A percentile compares a stretch with the other conserved stretches of the same genome.
Conservation (phyloP, 2,113 vertebrate species). For the Pseudolaguvia tuberculata region DNA sequence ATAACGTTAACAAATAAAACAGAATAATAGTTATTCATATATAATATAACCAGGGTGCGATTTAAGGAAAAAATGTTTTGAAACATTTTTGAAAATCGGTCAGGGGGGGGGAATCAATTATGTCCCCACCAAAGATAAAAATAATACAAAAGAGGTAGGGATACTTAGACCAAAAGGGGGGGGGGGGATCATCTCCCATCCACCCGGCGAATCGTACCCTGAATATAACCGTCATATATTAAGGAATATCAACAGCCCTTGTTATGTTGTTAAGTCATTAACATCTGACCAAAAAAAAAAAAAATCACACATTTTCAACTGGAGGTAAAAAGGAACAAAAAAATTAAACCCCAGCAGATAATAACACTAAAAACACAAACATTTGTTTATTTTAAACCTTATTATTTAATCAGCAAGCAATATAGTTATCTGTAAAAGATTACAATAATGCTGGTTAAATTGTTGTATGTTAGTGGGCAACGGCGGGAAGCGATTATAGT, state of each 20-base stretch:
- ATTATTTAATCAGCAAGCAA: not conserved
- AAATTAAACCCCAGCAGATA: not conserved
- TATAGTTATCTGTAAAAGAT: not conserved
- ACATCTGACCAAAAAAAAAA: too few species aligned
- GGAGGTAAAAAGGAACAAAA: not conserved
- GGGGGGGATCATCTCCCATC: too few species aligned
- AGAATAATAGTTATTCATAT: constrained; percentile 1
- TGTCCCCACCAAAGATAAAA: too few species aligned
- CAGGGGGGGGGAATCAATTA: too few species aligned
- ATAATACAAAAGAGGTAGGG: too few species aligned
- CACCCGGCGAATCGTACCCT: too few species aligned
- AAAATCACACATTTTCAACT: not conserved
- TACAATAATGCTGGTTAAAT: too few species aligned
- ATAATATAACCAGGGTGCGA: too few species aligned
- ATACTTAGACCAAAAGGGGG: too few species aligned
- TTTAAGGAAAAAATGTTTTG: too few species aligned
- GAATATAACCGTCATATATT: too few species aligned
- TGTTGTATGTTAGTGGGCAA: not conserved
- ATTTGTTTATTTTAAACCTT: not conserved
- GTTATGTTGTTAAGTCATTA: not conserved
- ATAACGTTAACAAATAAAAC: not conserved
- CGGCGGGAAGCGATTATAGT: not conserved
- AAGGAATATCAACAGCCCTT: not conserved
- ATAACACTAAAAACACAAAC: not conserved
- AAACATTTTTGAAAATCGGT: too few species aligned